A percentile compares a stretch with the other conserved stretches of the same genome.
Evolutionary conservation across 92 coral and sea anemone genomes (phyloP).

Genomic region (Epizoanthus fatuus): DNA sequence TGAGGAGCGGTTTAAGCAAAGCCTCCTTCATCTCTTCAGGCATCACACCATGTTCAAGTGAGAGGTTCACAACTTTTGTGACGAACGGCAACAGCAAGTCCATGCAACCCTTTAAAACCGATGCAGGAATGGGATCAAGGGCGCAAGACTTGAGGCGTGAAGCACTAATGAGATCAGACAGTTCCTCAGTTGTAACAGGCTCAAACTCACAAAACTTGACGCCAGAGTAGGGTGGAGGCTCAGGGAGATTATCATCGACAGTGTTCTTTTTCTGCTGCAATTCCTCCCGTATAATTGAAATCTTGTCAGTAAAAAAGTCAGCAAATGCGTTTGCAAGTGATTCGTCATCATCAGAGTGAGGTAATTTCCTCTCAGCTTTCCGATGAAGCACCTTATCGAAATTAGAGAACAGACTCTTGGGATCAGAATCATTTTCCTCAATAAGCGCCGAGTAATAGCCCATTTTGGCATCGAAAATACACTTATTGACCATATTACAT

Average conservation of each 20-base stretch:
- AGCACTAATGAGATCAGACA: too few species aligned
- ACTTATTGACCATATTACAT: slow-evolving; percentile 36
- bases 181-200: not conserved
- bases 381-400: slow-evolving; percentile 49
- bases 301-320: slow-evolving; percentile 40
- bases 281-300: slow-evolving; percentile 30
- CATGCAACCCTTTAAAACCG: not conserved
- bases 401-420: slow-evolving; percentile 41
- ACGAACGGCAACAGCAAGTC: not conserved
- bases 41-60: not conserved
- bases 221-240: not conserved
- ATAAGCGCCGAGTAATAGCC: slow-evolving; percentile 50
- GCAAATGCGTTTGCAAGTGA: slow-evolving; percentile 51
- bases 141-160: too few species aligned
- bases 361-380: slow-evolving; percentile 42
- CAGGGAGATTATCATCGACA: not conserved
- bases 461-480: slow-evolving; percentile 35
- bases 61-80: not conserved
- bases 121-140: too few species aligned
- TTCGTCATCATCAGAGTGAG: slow-evolving; percentile 35
- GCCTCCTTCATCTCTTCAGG: not conserved
- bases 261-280: slow-evolving; percentile 2
- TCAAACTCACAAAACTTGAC: not conserved
- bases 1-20: not conserved
- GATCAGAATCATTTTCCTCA: slow-evolving; percentile 41